These are phyloP conservation scores for Rhinoderma darwinii DNA, from an alignment of 2,113 vertebrate genomes.

Conservation along the genomic window DNA sequence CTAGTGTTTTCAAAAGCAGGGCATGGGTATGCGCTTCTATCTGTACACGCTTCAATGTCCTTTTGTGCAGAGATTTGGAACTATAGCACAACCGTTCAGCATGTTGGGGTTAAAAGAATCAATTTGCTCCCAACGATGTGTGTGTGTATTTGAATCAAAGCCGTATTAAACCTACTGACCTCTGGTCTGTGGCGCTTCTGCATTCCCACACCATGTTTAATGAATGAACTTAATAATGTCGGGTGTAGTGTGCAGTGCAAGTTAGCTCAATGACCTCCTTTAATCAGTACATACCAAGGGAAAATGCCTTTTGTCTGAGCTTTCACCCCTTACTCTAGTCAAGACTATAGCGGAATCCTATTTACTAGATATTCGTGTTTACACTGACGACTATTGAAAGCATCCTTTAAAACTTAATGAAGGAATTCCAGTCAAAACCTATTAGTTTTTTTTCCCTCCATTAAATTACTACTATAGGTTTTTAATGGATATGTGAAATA, in stretches of 20 bases:
- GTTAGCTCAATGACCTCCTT: slow-evolving; percentile 58
- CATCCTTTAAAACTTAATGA: slow-evolving; percentile 77
- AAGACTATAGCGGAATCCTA: slow-evolving; percentile 51
- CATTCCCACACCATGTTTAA: slow-evolving; percentile 61
- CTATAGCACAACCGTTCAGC: slow-evolving; percentile 43
- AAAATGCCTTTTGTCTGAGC: slow-evolving; percentile 55
- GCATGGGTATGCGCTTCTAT: not conserved
- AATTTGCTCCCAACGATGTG: slow-evolving; percentile 56
- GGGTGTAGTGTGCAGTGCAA: slow-evolving; percentile 52
- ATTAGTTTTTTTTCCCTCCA: slow-evolving; percentile 73
- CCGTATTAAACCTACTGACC: slow-evolving; percentile 56
- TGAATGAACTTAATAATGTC: slow-evolving; percentile 60
- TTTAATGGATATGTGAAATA: slow-evolving; percentile 77
- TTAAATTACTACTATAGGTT: slow-evolving; percentile 74
- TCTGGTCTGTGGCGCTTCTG: slow-evolving; percentile 49
- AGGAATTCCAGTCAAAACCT: slow-evolving; percentile 70
- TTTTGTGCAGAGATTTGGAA: slow-evolving; percentile 38
- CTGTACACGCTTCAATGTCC: slow-evolving; percentile 17
- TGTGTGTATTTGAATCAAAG: slow-evolving; percentile 57
- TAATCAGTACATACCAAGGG: slow-evolving; percentile 60
- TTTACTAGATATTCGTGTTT: slow-evolving; percentile 62
- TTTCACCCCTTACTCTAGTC: slow-evolving; percentile 34
- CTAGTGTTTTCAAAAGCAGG: not conserved
- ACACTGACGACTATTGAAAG: slow-evolving; percentile 64
- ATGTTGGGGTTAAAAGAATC: slow-evolving; percentile 58